A percentile compares a stretch with the other conserved stretches of the same genome.
These are phyloP conservation scores for Trachelus iudaicus DNA, from an alignment of 2,888 invertebrate genomes.

Conservation along the genomic window DNA sequence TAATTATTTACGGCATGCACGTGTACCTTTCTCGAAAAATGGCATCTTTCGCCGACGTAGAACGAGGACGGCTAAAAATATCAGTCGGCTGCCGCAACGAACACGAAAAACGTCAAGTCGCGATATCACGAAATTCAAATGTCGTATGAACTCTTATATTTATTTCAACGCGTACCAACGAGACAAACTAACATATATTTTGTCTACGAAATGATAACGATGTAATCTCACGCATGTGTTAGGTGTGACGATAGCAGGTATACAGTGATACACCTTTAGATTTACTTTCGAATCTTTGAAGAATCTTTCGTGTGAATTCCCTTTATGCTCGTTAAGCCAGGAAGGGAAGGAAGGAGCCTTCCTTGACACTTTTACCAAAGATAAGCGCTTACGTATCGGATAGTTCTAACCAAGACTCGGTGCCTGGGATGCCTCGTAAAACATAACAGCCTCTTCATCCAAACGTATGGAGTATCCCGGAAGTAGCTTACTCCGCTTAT, in stretches of 20 bases:
- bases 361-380: background rate
- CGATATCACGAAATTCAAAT: background rate
- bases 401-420: background rate
- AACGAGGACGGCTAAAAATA: background rate
- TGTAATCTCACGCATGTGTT: background rate
- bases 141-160: background rate
- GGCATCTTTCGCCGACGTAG: background rate
- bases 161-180: background rate
- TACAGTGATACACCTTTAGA: background rate
- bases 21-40: background rate
- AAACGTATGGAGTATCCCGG: conserved; percentile 11
- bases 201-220: background rate
- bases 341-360: background rate
- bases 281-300: background rate
- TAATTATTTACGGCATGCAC: background rate
- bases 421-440: conserved; percentile 13
- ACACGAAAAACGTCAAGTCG: background rate
- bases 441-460: conserved; percentile 13
- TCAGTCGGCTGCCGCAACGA: background rate
- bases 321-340: background rate
- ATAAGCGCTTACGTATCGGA: background rate
- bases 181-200: background rate
- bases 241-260: background rate
- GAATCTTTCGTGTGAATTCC: background rate
- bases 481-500: conserved; percentile 17